These are phyloP conservation scores for Cacatua alba DNA, from an alignment of 2,113 vertebrate genomes.

Conservation along the genomic window DNA sequence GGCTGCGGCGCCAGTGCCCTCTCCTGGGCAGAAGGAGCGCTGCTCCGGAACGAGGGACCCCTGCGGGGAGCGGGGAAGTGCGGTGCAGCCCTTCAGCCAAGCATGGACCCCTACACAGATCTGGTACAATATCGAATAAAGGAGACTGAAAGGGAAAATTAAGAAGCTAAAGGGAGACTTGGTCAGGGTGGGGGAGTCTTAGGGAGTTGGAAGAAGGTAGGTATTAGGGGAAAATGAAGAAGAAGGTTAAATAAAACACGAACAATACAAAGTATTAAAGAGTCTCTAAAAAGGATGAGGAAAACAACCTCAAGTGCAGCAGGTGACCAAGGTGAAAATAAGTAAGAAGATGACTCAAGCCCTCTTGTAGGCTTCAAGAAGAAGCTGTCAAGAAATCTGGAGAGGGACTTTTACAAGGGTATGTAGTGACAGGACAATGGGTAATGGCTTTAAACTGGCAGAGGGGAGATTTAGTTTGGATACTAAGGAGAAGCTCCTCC, in stretches of 20 bases:
- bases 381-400: no score
- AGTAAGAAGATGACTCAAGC: background rate
- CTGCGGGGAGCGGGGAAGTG: rapidly evolving
- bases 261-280: background rate
- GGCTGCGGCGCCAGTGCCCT: slow-evolving; percentile 63
- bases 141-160: background rate
- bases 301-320: background rate
- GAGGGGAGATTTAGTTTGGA: no score
- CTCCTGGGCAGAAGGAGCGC: slow-evolving; percentile 27
- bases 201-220: background rate
- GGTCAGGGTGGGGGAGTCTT: background rate
- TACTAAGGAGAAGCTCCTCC: no score
- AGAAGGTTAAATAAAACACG: slow-evolving; percentile 14
- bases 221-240: slow-evolving; percentile 17
- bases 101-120: background rate
- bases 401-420: no score
- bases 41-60: background rate
- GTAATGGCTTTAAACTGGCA: no score
- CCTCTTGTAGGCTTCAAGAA: no score
- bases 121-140: background rate
- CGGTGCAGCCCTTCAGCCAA: background rate
- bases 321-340: background rate
- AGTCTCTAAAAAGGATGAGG: background rate
- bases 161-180: background rate
- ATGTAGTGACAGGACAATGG: no score